These are phyloP conservation scores for Anoplolepis gracilipes DNA, from an alignment of 1,140 invertebrate genomes.

Conservation along the genomic window DNA sequence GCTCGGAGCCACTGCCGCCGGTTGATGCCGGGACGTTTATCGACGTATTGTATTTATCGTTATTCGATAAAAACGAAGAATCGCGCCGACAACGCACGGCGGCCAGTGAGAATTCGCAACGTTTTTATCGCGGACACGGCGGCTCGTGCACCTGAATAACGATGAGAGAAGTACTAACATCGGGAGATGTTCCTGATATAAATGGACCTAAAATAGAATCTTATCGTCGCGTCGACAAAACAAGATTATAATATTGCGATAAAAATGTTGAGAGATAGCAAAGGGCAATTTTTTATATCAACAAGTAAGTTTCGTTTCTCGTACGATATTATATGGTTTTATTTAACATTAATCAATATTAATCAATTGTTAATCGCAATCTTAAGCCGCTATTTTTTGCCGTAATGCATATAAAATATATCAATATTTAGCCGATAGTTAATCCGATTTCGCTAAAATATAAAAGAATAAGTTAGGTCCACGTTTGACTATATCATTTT, in stretches of 20 bases:
- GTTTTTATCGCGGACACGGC: constrained; percentile 18
- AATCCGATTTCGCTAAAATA: not conserved
- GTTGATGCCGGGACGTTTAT: constrained; percentile 7
- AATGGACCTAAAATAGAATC: constrained; percentile 30
- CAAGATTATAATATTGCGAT: constrained; percentile 30
- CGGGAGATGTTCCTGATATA: constrained; percentile 1
- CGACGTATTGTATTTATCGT: constrained; percentile 6
- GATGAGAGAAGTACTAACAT: constrained; percentile 1
- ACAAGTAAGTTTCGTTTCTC: not conserved
- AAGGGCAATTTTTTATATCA: not conserved
- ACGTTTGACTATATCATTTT: not conserved
- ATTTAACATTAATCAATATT: not conserved
- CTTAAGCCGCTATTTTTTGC: not conserved
- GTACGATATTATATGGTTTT: not conserved
- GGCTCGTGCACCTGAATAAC: constrained; percentile 38
- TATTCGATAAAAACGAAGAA: constrained; percentile 37
- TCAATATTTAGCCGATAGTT: not conserved
- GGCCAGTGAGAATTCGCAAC: not conserved
- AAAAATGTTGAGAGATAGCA: not conserved
- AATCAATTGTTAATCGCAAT: not conserved
- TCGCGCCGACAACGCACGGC: constrained; percentile 19
- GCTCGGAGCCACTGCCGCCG: not conserved
- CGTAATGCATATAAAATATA: not conserved
- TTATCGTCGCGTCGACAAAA: constrained; percentile 34
- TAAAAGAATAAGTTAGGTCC: not conserved